Percentiles rank a stretch among this genome's conserved stretches.
Conservation (phyloP, 2,888 invertebrate genomes). For the Hylaea fasciaria region DNA sequence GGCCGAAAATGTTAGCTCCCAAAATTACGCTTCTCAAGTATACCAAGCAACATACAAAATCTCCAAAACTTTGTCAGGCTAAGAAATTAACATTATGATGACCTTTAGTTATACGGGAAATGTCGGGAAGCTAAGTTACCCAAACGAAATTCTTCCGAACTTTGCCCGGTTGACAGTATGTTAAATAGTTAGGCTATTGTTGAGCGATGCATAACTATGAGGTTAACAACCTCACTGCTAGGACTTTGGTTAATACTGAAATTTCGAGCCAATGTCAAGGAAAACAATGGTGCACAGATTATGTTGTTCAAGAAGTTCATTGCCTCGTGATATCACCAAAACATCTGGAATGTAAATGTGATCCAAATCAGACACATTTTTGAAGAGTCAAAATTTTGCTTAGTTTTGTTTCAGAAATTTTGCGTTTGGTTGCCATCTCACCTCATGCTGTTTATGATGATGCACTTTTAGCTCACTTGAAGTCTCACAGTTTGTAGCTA, state of each 20-base stretch:
- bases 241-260: slow-evolving; percentile 21
- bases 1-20: too few relatives aligned
- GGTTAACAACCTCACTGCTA: slow-evolving; percentile 23
- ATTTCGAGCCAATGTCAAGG: slow-evolving; percentile 26
- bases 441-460: too few relatives aligned
- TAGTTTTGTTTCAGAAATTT: too few relatives aligned
- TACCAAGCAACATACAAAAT: background rate
- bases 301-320: slow-evolving; percentile 5
- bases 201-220: slow-evolving; percentile 24
- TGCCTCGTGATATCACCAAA: slow-evolving; percentile 2
- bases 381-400: too few relatives aligned
- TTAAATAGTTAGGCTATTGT: slow-evolving; percentile 41
- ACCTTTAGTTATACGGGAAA: slow-evolving; percentile 11
- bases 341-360: background rate
- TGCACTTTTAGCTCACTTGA: too few relatives aligned
- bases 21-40: too few relatives aligned
- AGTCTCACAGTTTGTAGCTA: too few relatives aligned
- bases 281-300: slow-evolving; percentile 23
- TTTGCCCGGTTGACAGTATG: slow-evolving; percentile 35
- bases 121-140: slow-evolving; percentile 22
- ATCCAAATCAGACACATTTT: background rate
- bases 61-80: background rate
- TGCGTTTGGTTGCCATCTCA: too few relatives aligned
- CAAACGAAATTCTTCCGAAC: slow-evolving; percentile 24
- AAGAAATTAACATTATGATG: background rate